Base-by-base conservation (phyloP, 2,113 vertebrate genomes). In the Oreotrochilus melanogaster region DNA sequence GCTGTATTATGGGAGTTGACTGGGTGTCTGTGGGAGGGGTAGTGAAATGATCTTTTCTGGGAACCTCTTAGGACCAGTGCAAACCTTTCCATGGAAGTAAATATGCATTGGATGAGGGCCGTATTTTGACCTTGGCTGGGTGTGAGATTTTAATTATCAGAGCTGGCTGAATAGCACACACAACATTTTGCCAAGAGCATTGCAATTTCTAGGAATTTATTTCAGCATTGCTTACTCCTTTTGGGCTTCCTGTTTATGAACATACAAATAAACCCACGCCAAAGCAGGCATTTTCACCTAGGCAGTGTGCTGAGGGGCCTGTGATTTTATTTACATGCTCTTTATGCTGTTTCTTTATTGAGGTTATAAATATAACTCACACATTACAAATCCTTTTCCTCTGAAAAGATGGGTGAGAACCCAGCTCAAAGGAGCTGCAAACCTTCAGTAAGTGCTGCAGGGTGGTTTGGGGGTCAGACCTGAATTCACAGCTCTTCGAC, bases 81-180 rank as follows among this genome's bases (percentile, higher is more conserved):
- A 94, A 73, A 58, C 69, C 87, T 85, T 94, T 51, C 81, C 70
- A 48, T 88, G 66, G 87, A 82, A 76, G 70, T 22, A 79, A 93
- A 79, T 22, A 28, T 12, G 12, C 31, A 9, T 70, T 92, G 96
- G 89, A 85, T 1, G 4, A 73, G 33, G 56, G 67, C 88, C 67
- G 28, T 45, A 13, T 53, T 93, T 67, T 93, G 87, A 95, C 88
- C 85, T 94, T 88, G 88, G 71, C 67, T 74, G 67, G 30, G 62
- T 94, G 70, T 45, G 69, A 82, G 66, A 64, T 60, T 96, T 90
- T 92, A 92, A 83, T 96, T 93, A 90, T 60, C 82, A 74, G 75
- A 67, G 82, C 69, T 92, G 94, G 88, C 88, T 86, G 82, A 88
- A 28, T 64, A 84, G 23, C 72, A 62, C 33, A 62, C 33, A 73